Percentiles rank a stretch among this genome's conserved stretches.
These are phyloP conservation scores for Hippolais icterina DNA, from an alignment of 2,113 vertebrate genomes.

Conservation along the genomic window DNA sequence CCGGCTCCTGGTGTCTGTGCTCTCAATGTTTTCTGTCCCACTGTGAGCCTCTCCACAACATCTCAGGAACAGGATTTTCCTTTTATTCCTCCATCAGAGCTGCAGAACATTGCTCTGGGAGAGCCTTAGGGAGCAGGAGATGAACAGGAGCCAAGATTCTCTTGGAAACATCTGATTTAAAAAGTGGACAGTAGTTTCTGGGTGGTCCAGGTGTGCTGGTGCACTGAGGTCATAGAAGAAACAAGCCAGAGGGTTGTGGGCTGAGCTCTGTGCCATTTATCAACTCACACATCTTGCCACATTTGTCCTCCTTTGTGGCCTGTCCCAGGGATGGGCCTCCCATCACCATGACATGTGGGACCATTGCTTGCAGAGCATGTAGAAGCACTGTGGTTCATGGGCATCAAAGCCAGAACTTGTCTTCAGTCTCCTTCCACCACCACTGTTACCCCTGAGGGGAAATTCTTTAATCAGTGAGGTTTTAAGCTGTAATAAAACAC, in stretches of 20 bases:
- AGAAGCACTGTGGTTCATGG: background rate
- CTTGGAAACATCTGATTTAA: background rate
- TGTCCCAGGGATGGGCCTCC: background rate
- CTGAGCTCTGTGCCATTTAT: background rate
- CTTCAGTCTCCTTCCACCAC: background rate
- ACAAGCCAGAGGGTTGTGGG: background rate
- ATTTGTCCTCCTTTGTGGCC: background rate
- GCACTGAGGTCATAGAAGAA: background rate
- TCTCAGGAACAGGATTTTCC: background rate
- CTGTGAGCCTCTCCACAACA: background rate
- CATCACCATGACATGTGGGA: background rate
- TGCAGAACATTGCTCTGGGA: background rate
- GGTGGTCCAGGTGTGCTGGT: background rate
- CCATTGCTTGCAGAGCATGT: background rate
- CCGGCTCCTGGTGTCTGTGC: background rate
- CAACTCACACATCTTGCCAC: fast-evolving
- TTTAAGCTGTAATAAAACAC: background rate
- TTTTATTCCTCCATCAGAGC: background rate
- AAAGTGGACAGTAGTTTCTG: background rate
- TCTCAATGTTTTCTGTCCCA: background rate
- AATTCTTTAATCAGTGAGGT: background rate
- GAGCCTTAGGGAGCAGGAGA: background rate
- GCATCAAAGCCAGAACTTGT: background rate
- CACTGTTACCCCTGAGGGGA: background rate
- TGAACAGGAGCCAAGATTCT: background rate